A percentile compares a stretch with the other conserved stretches of the same genome.
Evolutionary conservation across 2,888 invertebrate genomes (phyloP).

Genomic region (Syritta pipiens): DNA sequence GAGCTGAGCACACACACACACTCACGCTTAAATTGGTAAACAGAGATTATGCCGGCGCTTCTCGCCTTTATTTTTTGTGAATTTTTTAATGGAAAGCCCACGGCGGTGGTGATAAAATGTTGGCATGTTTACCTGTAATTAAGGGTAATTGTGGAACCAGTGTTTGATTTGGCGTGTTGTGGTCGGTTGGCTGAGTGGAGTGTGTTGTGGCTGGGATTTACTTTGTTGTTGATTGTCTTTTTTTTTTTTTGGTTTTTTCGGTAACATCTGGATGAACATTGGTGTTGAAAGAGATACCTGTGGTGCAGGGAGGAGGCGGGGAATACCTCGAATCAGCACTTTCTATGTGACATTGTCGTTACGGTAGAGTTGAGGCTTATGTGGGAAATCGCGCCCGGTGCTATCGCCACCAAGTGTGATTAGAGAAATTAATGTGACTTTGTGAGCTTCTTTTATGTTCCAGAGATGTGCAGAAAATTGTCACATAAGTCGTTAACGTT

Average conservation of each 20-base stretch:
- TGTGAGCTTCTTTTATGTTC: too few species aligned
- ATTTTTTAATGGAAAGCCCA: conserved; percentile 8
- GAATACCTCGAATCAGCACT: too few species aligned
- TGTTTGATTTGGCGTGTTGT: conserved; percentile 34
- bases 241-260: conserved; percentile 3
- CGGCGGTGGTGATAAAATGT: conserved; percentile 20
- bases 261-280: conserved; percentile 44
- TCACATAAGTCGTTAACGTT: too few species aligned
- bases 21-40: conserved; percentile 37
- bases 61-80: conserved; percentile 1
- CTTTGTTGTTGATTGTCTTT: background rate
- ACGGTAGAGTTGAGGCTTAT: too few species aligned
- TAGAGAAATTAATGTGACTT: too few species aligned
- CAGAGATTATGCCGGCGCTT: conserved; percentile 38
- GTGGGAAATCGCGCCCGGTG: too few species aligned
- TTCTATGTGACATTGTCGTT: too few species aligned
- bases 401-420: too few species aligned
- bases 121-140: conserved; percentile 61
- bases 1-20: background rate
- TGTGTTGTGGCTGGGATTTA: too few species aligned
- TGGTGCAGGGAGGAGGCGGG: too few species aligned
- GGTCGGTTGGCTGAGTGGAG: too few species aligned
- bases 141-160: conserved; percentile 46
- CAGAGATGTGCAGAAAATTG: too few species aligned
- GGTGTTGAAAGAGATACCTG: conserved; percentile 27